These are phyloP conservation scores for Verasper variegatus DNA, from an alignment of 2,113 vertebrate species.

Conservation along the genomic window DNA sequence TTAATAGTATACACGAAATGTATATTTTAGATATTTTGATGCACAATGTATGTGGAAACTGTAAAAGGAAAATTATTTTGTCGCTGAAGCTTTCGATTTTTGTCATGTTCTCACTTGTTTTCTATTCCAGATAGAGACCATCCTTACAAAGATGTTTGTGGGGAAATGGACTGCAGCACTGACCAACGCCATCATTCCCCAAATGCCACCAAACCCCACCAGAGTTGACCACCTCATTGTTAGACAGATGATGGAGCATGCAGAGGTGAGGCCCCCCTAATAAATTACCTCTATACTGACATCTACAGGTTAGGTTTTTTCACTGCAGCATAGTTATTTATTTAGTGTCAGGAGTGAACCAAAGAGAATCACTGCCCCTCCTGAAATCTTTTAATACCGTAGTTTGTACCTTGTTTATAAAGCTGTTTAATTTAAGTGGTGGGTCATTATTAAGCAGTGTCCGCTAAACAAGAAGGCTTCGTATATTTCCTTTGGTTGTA, in stretches of 20 bases:
- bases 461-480: no score
- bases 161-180: conserved; percentile 55
- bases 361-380: neutral
- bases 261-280: conserved; percentile 69
- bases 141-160: conserved; percentile 70
- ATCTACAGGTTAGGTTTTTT: conserved; percentile 31
- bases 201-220: conserved; percentile 72
- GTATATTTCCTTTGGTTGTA: no score
- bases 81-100: neutral
- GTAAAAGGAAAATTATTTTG: no score
- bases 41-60: no score
- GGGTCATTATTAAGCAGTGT: neutral
- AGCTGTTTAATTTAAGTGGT: neutral
- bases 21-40: no score
- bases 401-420: neutral
- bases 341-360: neutral
- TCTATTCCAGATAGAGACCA: conserved; percentile 71
- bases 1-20: no score
- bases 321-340: neutral
- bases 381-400: no score
- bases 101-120: conserved; percentile 3
- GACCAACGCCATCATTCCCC: conserved; percentile 55
- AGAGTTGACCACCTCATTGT: conserved; percentile 78
- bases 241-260: conserved; percentile 77
- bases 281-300: conserved; percentile 23